Percentiles rank a stretch among this genome's conserved stretches.
Evolutionary conservation across 2,888 invertebrate genomes (phyloP).

Genomic region (Cheilosia impressa): DNA sequence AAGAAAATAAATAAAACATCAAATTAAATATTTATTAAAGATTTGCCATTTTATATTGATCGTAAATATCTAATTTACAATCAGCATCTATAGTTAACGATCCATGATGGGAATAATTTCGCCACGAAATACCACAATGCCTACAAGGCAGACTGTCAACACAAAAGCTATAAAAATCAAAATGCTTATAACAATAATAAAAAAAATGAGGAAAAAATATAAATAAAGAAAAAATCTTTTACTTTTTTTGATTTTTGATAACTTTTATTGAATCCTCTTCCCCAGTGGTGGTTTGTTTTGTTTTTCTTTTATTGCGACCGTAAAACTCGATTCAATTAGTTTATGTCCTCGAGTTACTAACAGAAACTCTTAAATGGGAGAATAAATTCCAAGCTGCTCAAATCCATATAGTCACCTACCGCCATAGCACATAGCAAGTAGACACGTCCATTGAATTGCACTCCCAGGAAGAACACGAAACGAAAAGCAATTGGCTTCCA

Average conservation of each 20-base stretch:
- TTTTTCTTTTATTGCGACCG: slow-evolving; percentile 47
- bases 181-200: slow-evolving; percentile 18
- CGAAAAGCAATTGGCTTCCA: slow-evolving; percentile 35
- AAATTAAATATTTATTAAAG: slow-evolving; percentile 14
- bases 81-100: not conserved
- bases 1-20: not conserved
- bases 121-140: slow-evolving; percentile 21
- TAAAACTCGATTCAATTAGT: slow-evolving; percentile 56
- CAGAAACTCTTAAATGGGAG: not conserved
- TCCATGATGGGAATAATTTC: slow-evolving; percentile 30
- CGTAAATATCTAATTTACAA: slow-evolving; percentile 41
- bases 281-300: too few relatives aligned
- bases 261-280: slow-evolving; percentile 50
- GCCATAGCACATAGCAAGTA: not conserved
- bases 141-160: slow-evolving; percentile 35
- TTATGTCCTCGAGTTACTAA: slow-evolving; percentile 27
- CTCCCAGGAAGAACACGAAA: slow-evolving; percentile 11
- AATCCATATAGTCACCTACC: not conserved
- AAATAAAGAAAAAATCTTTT: slow-evolving; percentile 33
- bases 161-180: slow-evolving; percentile 38
- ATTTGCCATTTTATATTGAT: not conserved
- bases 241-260: slow-evolving; percentile 44
- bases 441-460: slow-evolving; percentile 32
- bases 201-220: slow-evolving; percentile 17
- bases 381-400: slow-evolving; percentile 6